Percentiles rank a stretch among this genome's conserved stretches.
Evolutionary conservation across 2,113 vertebrate species (phyloP).

Genomic region (Scartelaos histophorus): DNA sequence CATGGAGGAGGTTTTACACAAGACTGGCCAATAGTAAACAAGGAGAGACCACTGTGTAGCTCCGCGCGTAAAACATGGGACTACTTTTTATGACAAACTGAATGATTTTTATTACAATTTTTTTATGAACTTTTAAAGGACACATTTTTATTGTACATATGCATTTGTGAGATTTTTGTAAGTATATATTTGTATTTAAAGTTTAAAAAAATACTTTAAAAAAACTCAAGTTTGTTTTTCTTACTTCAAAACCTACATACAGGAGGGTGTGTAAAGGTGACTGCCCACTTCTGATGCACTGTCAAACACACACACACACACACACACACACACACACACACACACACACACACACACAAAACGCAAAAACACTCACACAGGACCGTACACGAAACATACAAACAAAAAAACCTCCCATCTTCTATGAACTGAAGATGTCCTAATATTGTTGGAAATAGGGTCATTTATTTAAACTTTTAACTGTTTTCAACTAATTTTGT

Average conservation of each 20-base stretch:
- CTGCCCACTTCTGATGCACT: neutral
- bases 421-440: neutral
- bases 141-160: conserved; percentile 85
- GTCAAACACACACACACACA: no score
- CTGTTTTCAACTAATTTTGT: no score
- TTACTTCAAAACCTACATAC: conserved; percentile 36
- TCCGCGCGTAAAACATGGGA: neutral
- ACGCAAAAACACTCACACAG: no score
- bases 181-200: conserved; percentile 99
- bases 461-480: no score
- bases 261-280: conserved; percentile 36
- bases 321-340: no score
- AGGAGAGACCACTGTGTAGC: conserved; percentile 91
- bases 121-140: conserved; percentile 41
- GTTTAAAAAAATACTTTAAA: conserved; percentile 41
- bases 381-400: no score
- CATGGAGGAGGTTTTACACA: conserved; percentile 96
- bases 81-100: conserved; percentile 38
- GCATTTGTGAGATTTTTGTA: conserved; percentile 89
- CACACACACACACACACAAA: no score
- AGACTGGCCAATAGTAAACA: conserved; percentile 93
- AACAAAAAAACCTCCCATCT: neutral
- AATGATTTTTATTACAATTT: conserved; percentile 43
- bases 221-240: conserved; percentile 33
- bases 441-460: neutral